A percentile compares a stretch with the other conserved stretches of the same genome.
phyloP scores from a whole-genome alignment of 2,797 vertebrate species.

The Otus scops region DNA sequence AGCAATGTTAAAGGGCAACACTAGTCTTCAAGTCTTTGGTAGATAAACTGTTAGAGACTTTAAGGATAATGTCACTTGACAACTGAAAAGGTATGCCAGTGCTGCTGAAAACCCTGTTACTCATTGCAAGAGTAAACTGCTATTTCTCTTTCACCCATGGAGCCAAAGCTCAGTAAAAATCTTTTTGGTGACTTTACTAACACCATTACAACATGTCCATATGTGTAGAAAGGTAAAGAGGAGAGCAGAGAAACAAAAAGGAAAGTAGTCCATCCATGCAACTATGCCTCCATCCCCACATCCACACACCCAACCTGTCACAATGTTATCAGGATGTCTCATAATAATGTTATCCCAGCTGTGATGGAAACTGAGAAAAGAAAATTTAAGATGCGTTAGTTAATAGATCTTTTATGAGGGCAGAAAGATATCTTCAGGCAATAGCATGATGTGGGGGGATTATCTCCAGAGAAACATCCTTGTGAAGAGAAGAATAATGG shows the following conservation, averaged over 20 bases:
- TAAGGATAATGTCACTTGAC: neutral
- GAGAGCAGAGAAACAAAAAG: neutral
- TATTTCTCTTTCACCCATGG: neutral
- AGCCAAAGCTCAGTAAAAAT: neutral
- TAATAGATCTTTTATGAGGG: neutral
- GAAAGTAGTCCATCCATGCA: neutral
- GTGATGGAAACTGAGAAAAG: neutral
- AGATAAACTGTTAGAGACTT: neutral
- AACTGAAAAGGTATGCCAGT: neutral
- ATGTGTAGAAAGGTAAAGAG: neutral
- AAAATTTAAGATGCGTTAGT: neutral
- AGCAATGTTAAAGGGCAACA: neutral
- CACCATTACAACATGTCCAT: too few relatives aligned
- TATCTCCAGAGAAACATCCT: neutral
- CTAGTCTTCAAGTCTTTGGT: neutral
- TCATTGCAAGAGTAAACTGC: neutral
- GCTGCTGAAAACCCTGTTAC: neutral
- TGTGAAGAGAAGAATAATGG: neutral
- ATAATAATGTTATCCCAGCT: neutral
- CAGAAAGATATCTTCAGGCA: neutral
- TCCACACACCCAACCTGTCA: neutral
- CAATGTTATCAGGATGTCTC: neutral
- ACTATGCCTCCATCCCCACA: neutral
- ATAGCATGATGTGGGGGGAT: fast-evolving
- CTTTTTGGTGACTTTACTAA: neutral